Conservation (phyloP, 1,140 invertebrate genomes). For the Macrobrachium nipponense region DNA sequence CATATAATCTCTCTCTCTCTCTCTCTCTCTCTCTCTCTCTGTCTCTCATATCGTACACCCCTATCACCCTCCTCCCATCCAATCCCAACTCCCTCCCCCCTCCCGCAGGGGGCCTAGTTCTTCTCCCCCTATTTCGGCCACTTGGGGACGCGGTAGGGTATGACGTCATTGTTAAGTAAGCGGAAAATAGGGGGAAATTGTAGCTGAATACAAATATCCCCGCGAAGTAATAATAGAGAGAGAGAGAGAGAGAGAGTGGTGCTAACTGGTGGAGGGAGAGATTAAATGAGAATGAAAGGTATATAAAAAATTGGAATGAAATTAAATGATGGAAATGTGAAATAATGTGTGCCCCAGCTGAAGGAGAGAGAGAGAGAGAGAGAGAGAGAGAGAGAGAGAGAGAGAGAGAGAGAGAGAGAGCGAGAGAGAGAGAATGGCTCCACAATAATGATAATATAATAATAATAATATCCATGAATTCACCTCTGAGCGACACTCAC, state of each 20-base stretch:
- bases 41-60: background rate
- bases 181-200: constrained; percentile 51
- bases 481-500: too few species aligned
- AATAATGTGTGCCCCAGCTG: background rate
- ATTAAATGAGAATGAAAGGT: background rate
- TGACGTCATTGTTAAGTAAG: constrained; percentile 43
- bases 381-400: constrained; percentile 18
- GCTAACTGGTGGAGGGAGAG: background rate
- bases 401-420: constrained; percentile 38
- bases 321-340: background rate
- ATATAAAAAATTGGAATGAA: background rate
- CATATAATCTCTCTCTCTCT: background rate
- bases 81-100: background rate
- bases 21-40: background rate
- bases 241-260: background rate
- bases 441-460: too few species aligned
- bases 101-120: too few species aligned
- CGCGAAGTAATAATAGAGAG: constrained; percentile 3
- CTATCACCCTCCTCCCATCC: background rate
- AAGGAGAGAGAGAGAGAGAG: background rate
- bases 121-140: background rate
- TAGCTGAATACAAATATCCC: constrained; percentile 51
- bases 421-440: constrained; percentile 19
- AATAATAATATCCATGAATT: too few species aligned
- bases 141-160: constrained; percentile 24